Base-by-base conservation (phyloP, 2,113 vertebrate species). In the Corythoichthys haematopterus region DNA sequence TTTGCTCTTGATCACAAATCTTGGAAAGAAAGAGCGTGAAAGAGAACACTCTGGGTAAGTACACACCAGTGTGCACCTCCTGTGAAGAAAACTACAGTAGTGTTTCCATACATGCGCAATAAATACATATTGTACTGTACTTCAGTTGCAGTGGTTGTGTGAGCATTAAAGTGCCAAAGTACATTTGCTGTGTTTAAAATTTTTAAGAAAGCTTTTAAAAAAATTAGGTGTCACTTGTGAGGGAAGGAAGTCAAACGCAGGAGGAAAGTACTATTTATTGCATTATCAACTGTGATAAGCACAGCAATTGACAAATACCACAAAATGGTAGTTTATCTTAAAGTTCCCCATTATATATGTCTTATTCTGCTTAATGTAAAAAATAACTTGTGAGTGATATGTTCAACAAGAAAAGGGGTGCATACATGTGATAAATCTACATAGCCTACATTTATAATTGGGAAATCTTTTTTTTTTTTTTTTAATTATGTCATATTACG, bases 181-280 rank as follows among this genome's bases (percentile, higher is more conserved):
- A 78, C 66, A 84, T 73, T 70, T 72, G 71, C 66, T 0, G 46
- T 85, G 84, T 82, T 85, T 82, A 65, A 76, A 78, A 72, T 81
- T 82, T 87, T 76, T 72, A 62, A 15, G 71, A 74, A 70, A 63
- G 78, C 73, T 85, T 86, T 82, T 75, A 67, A 72, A 82, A 85
- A 81, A 76, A 80, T 80, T 79, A 80, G 85, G 87, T 85, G 78
- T 81, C 36, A 57, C 71, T 81, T 84, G 81, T 77, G 75, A 71
- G 43, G 71, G 72, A 77, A 75, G 80, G 70, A 10, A 9, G 47
- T 48, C 47, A 4, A 48, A 48, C 47, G 4, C 14, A 4, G 14
- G 14, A 48, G 4, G 15, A 48, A 15, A 14, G 20, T 28, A 28
- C 20, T 48, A 6, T 52, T 52, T 7, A 6, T 12, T 50, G 3